These are phyloP conservation scores for Caenorhabditis virilis DNA, from an alignment of 2,888 invertebrate species.

Conservation along the genomic window DNA sequence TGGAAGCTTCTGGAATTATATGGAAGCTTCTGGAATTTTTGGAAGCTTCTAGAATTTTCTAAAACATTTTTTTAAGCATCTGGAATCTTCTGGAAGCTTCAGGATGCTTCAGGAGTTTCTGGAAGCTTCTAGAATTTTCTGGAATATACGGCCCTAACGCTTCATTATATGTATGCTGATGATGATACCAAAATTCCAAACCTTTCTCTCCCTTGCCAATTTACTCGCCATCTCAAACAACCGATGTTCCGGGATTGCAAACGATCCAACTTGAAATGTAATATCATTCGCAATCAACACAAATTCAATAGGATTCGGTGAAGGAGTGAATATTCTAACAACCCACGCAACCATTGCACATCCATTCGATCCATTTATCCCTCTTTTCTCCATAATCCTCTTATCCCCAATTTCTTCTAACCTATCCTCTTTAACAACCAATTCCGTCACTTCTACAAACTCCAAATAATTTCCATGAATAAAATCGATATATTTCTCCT, in stretches of 20 bases:
- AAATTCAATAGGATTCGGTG: conserved; percentile 86
- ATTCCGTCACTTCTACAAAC: conserved; percentile 7
- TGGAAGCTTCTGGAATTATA: no score
- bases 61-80: no score
- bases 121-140: no score
- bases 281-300: conserved; percentile 96
- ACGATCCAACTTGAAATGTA: conserved; percentile 81
- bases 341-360: conserved; percentile 31
- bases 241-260: conserved; percentile 90
- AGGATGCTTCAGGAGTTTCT: no score
- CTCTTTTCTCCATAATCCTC: background rate
- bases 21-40: no score
- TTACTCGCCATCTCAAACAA: conserved; percentile 75
- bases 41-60: no score
- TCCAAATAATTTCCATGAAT: conserved; percentile 3
- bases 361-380: conserved; percentile 4
- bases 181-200: no score
- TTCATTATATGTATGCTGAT: no score
- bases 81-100: no score
- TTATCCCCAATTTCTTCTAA: conserved; percentile 1
- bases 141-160: no score
- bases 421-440: background rate
- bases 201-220: conserved; percentile 56
- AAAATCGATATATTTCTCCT: background rate
- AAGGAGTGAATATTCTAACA: conserved; percentile 69